phyloP scores from a whole-genome alignment of 2,797 vertebrate genomes.

The Anabas testudineus region DNA sequence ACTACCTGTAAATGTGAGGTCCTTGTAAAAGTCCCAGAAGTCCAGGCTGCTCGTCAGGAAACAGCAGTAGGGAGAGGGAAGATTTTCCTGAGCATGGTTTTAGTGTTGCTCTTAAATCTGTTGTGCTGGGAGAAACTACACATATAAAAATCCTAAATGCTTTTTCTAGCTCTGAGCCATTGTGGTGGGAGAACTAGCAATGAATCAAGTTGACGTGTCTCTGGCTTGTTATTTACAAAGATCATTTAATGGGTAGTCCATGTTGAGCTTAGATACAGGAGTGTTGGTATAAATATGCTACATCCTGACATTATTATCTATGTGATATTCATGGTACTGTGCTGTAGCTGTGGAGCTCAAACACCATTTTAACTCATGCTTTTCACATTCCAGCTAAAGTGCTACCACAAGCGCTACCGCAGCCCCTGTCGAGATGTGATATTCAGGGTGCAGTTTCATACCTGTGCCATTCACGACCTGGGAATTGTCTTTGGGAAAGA shows the following conservation, averaged over 20 bases:
- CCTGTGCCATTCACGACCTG: slow-evolving; percentile 95
- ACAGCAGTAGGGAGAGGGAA: slow-evolving; percentile 34
- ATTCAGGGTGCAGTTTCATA: slow-evolving; percentile 98
- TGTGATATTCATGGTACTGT: too few species aligned
- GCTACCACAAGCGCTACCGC: slow-evolving; percentile 96
- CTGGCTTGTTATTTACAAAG: slow-evolving; percentile 24
- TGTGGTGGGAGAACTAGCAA: not conserved
- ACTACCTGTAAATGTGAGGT: slow-evolving; percentile 59
- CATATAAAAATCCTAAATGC: slow-evolving; percentile 33
- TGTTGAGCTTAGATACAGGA: not conserved
- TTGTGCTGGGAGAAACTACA: slow-evolving; percentile 35
- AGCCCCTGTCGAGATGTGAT: slow-evolving; percentile 93
- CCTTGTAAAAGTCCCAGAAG: slow-evolving; percentile 40
- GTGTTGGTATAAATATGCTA: too few species aligned
- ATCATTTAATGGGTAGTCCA: slow-evolving; percentile 6
- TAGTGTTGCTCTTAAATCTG: slow-evolving; percentile 43
- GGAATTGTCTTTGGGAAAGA: slow-evolving; percentile 94
- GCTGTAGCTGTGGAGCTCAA: not conserved
- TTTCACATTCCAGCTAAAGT: slow-evolving; percentile 88
- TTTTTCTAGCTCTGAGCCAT: slow-evolving; percentile 43
- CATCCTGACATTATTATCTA: too few species aligned
- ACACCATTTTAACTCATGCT: not conserved
- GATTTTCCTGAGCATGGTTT: slow-evolving; percentile 51
- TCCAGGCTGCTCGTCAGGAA: slow-evolving; percentile 20
- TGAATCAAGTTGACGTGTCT: slow-evolving; percentile 43